Conservation (phyloP, 1,140 invertebrate genomes). For the Goniozus legneri region DNA sequence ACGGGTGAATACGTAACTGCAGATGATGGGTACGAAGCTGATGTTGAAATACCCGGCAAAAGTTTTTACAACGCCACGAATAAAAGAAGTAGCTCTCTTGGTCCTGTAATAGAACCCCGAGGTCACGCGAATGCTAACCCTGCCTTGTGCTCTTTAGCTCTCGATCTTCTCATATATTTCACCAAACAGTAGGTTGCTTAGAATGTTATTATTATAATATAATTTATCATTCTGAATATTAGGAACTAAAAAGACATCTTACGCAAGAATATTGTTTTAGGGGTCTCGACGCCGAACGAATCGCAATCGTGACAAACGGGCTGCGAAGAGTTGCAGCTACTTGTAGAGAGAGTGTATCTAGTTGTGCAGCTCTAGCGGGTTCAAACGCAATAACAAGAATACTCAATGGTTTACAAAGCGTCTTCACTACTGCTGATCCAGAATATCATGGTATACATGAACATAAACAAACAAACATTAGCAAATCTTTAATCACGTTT, state of each 20-base stretch:
- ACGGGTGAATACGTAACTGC: constrained; percentile 54
- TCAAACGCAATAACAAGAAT: constrained; percentile 45
- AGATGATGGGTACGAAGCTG: constrained; percentile 64
- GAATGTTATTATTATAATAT: neutral
- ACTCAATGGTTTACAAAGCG: constrained; percentile 44
- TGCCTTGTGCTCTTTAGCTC: constrained; percentile 59
- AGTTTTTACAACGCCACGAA: constrained; percentile 15
- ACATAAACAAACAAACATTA: neutral
- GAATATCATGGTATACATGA: constrained; percentile 35
- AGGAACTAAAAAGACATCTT: neutral
- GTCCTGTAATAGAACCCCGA: constrained; percentile 31
- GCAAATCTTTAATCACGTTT: neutral
- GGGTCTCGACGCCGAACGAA: constrained; percentile 40
- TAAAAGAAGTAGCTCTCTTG: constrained; percentile 30
- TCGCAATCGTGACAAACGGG: constrained; percentile 36
- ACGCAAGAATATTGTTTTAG: no score
- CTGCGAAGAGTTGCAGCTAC: constrained; percentile 42
- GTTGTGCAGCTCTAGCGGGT: constrained; percentile 46
- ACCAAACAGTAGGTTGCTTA: constrained; percentile 53
- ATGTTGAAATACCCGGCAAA: constrained; percentile 49
- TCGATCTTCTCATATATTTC: constrained; percentile 61
- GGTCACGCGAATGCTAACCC: constrained; percentile 54
- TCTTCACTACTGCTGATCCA: constrained; percentile 35
- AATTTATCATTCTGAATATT: no score
- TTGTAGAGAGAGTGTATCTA: constrained; percentile 51